Evolutionary conservation across 2,797 vertebrate species (phyloP), one percentile per base, ranked within the genome.

Genomic region (Odontamblyopus lacepedii): DNA sequence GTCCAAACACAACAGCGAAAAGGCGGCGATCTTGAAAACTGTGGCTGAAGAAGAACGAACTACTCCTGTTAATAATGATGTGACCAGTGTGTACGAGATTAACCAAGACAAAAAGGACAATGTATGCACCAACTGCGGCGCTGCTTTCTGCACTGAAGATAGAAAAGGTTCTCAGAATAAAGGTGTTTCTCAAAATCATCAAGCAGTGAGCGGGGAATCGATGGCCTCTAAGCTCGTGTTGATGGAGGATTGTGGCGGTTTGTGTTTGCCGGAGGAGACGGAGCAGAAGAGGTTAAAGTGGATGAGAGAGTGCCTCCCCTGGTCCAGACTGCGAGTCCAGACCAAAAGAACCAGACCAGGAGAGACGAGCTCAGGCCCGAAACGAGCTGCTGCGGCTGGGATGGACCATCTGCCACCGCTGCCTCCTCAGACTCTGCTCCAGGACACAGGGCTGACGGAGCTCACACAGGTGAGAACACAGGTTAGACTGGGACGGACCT

Each of bases 271-370:
- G 8, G 91, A 92, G 64, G 72, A 67, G 76, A 78, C 93, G 41
- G 95, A 98, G 83, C 87, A 92, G 67, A 98, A 93, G 83, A 94
- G 95, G 76, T 76, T 94, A 81, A 77, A 79, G 0, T 99, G 97
- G 97, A 94, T 96, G 90, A 94, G 89, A 60, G 91, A 87, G 12
- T 96, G 92, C 77, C 86, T 88, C 80, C 79, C 95, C 12, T 98
- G 97, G 97, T 88, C 91, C 75, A 91, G 92, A 89, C 92, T 95
- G 73, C 89, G 18, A 11, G 7, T n/a, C 32, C 18, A n/a, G 8
- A 38, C 18, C 30, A 38, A 32, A 16, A 94, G 87, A 95, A 93
- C 79, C 89, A 91, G 81, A 93, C 23, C 55, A 57, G 55, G 11
- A 0, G 5, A 41, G 8, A 15, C 6, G 4, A 64, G 73, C 53